These are phyloP conservation scores for Condylostylus longicornis DNA, from an alignment of 1,140 invertebrate species.

Conservation along the genomic window DNA sequence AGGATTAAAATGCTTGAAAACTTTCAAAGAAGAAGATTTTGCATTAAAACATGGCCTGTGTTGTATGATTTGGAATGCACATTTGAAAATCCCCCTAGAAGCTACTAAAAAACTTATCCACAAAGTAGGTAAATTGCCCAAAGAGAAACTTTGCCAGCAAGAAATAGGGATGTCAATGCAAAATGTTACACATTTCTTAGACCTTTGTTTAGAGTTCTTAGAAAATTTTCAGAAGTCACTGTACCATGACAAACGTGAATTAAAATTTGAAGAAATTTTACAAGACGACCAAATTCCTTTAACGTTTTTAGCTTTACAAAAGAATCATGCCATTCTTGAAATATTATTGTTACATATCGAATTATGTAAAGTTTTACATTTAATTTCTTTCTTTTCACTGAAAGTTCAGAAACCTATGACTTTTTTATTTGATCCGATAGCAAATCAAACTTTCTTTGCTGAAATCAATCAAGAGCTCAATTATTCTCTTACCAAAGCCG, in stretches of 20 bases:
- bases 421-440: conserved; percentile 55
- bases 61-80: conserved; percentile 74
- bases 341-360: conserved; percentile 65
- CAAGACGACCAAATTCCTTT: conserved; percentile 49
- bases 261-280: conserved; percentile 54
- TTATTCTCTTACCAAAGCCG: conserved; percentile 31
- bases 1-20: conserved; percentile 40
- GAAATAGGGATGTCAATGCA: conserved; percentile 57
- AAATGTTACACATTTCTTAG: conserved; percentile 51
- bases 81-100: conserved; percentile 61
- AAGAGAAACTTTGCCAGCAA: conserved; percentile 62
- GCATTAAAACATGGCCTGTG: conserved; percentile 57
- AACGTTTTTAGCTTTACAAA: conserved; percentile 59
- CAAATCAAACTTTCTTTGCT: conserved; percentile 38
- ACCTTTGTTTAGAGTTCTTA: conserved; percentile 53
- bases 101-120: conserved; percentile 62
- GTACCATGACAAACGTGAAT: conserved; percentile 33
- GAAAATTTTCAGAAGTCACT: conserved; percentile 43
- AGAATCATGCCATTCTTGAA: conserved; percentile 55
- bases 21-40: conserved; percentile 38
- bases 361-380: conserved; percentile 55
- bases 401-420: conserved; percentile 56
- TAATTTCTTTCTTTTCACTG: conserved; percentile 62
- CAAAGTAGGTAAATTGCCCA: conserved; percentile 74
- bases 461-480: conserved; percentile 35